Percentiles rank a stretch among this genome's conserved stretches.
Evolutionary conservation across 2,888 invertebrate genomes (phyloP).

Genomic region (Heliconius aoede): DNA sequence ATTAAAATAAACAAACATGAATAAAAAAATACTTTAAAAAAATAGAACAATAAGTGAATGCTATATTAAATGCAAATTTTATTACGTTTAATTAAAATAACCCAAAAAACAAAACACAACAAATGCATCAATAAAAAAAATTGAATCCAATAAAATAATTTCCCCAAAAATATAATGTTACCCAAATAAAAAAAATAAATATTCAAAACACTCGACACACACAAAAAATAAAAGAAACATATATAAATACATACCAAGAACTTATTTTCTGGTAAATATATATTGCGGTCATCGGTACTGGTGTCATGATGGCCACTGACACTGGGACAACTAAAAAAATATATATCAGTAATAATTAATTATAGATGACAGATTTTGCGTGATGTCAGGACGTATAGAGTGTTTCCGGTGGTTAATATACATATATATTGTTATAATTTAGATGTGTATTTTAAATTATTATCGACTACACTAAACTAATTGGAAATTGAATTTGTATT

Average conservation of each 20-base stretch:
- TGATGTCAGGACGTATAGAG: too few species aligned
- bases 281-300: slow-evolving; percentile 89
- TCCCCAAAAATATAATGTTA: neutral
- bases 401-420: too few species aligned
- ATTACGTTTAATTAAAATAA: neutral
- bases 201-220: neutral
- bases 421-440: too few species aligned
- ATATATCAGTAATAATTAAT: neutral
- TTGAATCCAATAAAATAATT: too few species aligned
- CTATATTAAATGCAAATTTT: neutral
- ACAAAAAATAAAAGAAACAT: neutral
- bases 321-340: slow-evolving; percentile 94
- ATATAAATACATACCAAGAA: slow-evolving; percentile 70
- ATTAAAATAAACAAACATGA: neutral
- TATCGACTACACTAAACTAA: too few species aligned
- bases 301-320: slow-evolving; percentile 96
- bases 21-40: too few species aligned
- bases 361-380: too few species aligned
- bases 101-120: neutral
- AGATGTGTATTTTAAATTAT: too few species aligned
- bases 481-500: too few species aligned
- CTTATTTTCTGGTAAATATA: slow-evolving; percentile 82
- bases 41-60: neutral
- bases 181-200: slow-evolving; percentile 2
- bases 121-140: neutral